Base-by-base conservation (phyloP, 2,888 invertebrate genomes). In the Aphodius sticticus region DNA sequence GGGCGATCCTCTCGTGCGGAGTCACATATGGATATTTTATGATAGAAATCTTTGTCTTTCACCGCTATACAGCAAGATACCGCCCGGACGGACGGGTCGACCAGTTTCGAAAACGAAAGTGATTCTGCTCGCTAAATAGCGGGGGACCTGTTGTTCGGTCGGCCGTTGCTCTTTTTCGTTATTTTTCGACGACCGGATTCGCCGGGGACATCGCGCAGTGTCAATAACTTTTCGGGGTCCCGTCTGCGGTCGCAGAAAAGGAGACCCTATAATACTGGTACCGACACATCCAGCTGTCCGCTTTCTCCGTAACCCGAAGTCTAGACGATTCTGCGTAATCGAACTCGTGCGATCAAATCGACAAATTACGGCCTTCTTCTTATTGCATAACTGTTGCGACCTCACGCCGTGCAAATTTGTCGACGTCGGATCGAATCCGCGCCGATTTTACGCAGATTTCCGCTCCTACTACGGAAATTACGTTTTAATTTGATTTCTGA, bases 21-120 rank as follows among this genome's bases (percentile, higher is more conserved):
- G n/a, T n/a, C n/a, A n/a, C n/a, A n/a, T n/a, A n/a, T n/a, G n/a
- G n/a, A 26, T 26, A 26, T 26, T 26, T 26, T 26, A 26, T 26
- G 26, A 26, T 2, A 26, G 26, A 1, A 26, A 26, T 26, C 26
- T 26, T 26, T 26, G 26, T 26, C 26, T 26, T 26, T 26, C 26
- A 26, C 26, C 26, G 26, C 2, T 26, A 26, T 3, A 26, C 2
- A 26, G 26, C 26, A 26, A 26, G 26, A 26, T 53, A 53, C 53
- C 53, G 53, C 53, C 26, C n/a, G 38, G 72, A 7, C 6, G 3
- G 6, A 6, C 74, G 74, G 35, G 26, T 16, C 77, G 72, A 53
- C 70, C 36, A 74, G 77, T 69, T 77, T 15, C 35, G 76, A 79
- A 77, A 79, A 69, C 69, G 79, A 79, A 79, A 79, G 79, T 77